These are phyloP conservation scores for Phlogophora meticulosa DNA, from an alignment of 2,888 invertebrate species.

Conservation along the genomic window DNA sequence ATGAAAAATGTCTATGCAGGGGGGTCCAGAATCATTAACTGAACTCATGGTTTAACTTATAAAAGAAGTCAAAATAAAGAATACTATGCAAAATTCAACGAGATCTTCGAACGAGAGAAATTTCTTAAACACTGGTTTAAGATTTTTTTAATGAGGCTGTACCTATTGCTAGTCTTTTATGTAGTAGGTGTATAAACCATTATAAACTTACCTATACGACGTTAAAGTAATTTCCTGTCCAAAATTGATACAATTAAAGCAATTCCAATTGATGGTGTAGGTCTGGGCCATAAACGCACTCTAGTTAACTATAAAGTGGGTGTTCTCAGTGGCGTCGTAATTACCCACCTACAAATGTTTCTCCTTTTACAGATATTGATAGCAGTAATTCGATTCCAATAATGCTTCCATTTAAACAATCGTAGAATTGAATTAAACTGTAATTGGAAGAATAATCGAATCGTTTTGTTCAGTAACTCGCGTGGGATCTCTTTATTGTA, in stretches of 20 bases:
- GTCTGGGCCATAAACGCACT: conserved; percentile 25
- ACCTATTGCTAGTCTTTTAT: neutral
- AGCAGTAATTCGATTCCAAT: conserved; percentile 56
- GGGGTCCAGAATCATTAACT: too few species aligned
- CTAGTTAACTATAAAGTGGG: conserved; percentile 35
- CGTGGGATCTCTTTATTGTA: conserved; percentile 49
- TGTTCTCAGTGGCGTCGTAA: conserved; percentile 29
- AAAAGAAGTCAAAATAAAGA: too few species aligned
- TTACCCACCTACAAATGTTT: conserved; percentile 56
- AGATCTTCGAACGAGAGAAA: too few species aligned
- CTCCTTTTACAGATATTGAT: conserved; percentile 60
- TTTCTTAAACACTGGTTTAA: too few species aligned
- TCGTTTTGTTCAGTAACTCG: conserved; percentile 36
- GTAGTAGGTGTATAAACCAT: neutral
- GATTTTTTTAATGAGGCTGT: neutral
- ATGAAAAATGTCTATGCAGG: too few species aligned
- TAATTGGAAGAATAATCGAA: conserved; percentile 59
- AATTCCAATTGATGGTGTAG: conserved; percentile 35
- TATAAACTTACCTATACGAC: conserved; percentile 5
- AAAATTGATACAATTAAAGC: conserved; percentile 37
- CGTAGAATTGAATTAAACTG: conserved; percentile 54
- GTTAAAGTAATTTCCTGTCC: conserved; percentile 1
- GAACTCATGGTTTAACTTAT: too few species aligned
- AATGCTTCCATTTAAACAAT: conserved; percentile 49
- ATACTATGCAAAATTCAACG: too few species aligned